Evolutionary conservation across 1,140 invertebrate species (phyloP).

Genomic region (Hestina assimilis): DNA sequence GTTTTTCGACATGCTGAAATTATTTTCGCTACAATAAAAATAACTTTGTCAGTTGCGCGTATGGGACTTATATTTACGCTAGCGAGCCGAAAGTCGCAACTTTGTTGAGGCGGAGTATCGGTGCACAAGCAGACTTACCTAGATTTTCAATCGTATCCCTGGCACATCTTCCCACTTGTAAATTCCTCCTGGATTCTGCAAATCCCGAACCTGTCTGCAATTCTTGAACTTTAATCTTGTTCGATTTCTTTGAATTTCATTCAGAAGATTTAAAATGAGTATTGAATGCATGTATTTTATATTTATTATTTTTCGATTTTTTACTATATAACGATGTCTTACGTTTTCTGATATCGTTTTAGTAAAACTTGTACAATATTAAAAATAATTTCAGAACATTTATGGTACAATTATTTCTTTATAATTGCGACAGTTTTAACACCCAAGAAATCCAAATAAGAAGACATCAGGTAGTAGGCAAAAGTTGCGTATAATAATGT

Average conservation of each 20-base stretch:
- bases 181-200: conserved; percentile 34
- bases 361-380: too few species aligned
- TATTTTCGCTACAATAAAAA: too few species aligned
- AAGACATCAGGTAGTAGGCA: too few species aligned
- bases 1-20: too few species aligned
- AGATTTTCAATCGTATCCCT: conserved; percentile 34
- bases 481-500: too few species aligned
- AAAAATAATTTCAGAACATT: too few species aligned
- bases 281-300: conserved; percentile 8
- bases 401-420: too few species aligned
- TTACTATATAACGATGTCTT: too few species aligned
- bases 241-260: conserved; percentile 21
- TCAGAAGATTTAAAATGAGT: conserved; percentile 13
- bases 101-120: conserved; percentile 22
- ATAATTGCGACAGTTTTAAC: too few species aligned
- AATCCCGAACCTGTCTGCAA: conserved; percentile 33
- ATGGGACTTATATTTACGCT: conserved; percentile 2
- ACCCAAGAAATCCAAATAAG: too few species aligned
- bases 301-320: not conserved
- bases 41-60: too few species aligned
- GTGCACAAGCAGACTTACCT: conserved; percentile 15
- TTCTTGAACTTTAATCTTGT: conserved; percentile 36
- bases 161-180: conserved; percentile 33
- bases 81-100: conserved; percentile 16
- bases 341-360: too few species aligned